Conservation (phyloP, 2,888 invertebrate species). For the Labia minor region DNA sequence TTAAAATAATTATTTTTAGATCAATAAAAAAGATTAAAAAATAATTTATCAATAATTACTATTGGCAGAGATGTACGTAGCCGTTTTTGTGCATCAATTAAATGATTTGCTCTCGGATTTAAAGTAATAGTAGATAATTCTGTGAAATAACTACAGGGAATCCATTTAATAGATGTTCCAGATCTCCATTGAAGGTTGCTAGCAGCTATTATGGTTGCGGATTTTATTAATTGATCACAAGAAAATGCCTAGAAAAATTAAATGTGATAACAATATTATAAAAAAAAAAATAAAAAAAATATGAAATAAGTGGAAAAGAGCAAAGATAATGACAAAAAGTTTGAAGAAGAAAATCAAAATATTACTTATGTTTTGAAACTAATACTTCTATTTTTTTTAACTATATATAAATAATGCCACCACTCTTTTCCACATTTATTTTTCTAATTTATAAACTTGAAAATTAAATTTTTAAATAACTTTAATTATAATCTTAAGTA, state of each 20-base stretch:
- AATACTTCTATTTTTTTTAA: too few relatives aligned
- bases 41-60: constrained; percentile 28
- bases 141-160: constrained; percentile 49
- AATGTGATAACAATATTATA: too few relatives aligned
- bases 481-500: too few relatives aligned
- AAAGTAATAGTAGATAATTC: constrained; percentile 51
- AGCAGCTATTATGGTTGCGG: constrained; percentile 46
- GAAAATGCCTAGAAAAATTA: constrained; percentile 32
- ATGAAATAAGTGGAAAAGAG: not conserved
- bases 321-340: not conserved
- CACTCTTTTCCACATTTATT: too few relatives aligned
- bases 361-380: too few relatives aligned
- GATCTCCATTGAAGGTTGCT: constrained; percentile 52
- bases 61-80: constrained; percentile 35
- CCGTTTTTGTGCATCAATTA: constrained; percentile 39
- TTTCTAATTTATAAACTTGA: too few relatives aligned
- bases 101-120: constrained; percentile 45
- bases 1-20: not conserved
- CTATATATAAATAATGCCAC: too few relatives aligned
- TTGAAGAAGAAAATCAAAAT: not conserved
- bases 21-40: too few relatives aligned
- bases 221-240: constrained; percentile 44
- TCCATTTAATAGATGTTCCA: constrained; percentile 40
- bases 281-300: too few relatives aligned
- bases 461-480: too few relatives aligned